A percentile compares a stretch with the other conserved stretches of the same genome.
These are phyloP conservation scores for Bujurquina vittata DNA, from an alignment of 2,113 vertebrate species.

Conservation along the genomic window DNA sequence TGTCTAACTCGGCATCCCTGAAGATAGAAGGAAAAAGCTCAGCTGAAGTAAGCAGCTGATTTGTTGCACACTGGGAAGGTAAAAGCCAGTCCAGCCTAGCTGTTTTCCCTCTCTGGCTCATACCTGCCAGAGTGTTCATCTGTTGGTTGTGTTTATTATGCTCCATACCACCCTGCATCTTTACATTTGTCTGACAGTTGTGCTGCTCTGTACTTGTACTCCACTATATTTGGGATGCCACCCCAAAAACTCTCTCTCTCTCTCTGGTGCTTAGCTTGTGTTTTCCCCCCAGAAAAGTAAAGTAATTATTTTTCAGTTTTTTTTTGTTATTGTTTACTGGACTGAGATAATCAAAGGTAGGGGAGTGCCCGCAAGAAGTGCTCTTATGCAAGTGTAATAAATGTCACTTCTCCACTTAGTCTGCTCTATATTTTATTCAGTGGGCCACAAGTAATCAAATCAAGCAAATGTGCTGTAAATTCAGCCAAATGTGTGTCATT, in stretches of 20 bases:
- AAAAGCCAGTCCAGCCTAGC: background rate
- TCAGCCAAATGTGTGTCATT: background rate
- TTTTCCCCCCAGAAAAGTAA: too few relatives aligned
- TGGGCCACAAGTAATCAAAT: constrained; percentile 8
- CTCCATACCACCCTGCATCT: background rate
- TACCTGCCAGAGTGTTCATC: background rate
- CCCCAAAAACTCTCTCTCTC: too few relatives aligned
- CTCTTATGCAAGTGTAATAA: background rate
- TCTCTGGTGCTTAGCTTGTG: too few relatives aligned
- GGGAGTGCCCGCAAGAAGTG: background rate
- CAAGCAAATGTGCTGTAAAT: constrained; percentile 2
- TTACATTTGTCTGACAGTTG: too few relatives aligned
- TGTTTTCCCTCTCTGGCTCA: background rate
- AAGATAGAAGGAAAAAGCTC: background rate
- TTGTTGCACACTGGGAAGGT: background rate
- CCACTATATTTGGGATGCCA: background rate
- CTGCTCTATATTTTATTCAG: constrained; percentile 1
- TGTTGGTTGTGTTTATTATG: background rate
- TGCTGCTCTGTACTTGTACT: too few relatives aligned
- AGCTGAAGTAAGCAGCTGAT: background rate
- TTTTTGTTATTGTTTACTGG: background rate
- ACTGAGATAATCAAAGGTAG: background rate
- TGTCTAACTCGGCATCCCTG: too few relatives aligned
- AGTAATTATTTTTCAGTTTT: background rate
- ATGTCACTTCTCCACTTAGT: constrained; percentile 2